phyloP scores from a whole-genome alignment of 2,888 invertebrate genomes.

The Mamestra brassicae region DNA sequence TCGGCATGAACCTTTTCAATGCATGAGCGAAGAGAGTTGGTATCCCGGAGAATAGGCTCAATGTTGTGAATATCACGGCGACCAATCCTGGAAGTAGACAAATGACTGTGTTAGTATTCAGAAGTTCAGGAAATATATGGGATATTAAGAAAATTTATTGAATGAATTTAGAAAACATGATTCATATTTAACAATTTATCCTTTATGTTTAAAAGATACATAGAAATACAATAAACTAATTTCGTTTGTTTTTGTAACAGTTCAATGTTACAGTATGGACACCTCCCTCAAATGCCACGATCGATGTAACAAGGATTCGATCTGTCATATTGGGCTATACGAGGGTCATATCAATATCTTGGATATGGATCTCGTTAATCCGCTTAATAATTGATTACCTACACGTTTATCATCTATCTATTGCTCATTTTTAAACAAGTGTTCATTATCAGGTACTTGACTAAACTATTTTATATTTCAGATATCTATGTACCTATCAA shows the following conservation, averaged over 20 bases:
- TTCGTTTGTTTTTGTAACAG: too few species aligned
- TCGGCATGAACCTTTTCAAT: conserved; percentile 68
- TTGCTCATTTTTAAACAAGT: background rate
- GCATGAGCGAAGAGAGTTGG: conserved; percentile 74
- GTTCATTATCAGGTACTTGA: background rate
- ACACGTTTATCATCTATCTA: background rate
- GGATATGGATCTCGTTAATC: conserved; percentile 23
- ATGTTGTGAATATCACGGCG: conserved; percentile 74
- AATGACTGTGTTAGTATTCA: background rate
- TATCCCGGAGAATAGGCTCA: conserved; percentile 73
- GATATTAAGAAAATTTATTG: too few species aligned
- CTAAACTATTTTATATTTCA: background rate
- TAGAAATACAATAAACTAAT: too few species aligned
- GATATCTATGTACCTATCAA: background rate
- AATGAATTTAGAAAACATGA: too few species aligned
- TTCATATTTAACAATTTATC: too few species aligned
- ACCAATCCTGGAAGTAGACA: conserved; percentile 72
- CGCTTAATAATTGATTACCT: conserved; percentile 18
- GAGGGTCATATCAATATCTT: conserved; percentile 14
- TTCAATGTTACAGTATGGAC: background rate
- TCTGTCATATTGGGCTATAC: background rate
- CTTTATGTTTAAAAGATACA: too few species aligned
- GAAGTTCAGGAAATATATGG: too few species aligned
- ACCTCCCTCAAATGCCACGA: too few species aligned
- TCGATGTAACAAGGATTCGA: background rate